Evolutionary conservation across 53 echinoderm and acorn worm genomes (phyloP).

Genomic region (Echinarachnius parma): DNA sequence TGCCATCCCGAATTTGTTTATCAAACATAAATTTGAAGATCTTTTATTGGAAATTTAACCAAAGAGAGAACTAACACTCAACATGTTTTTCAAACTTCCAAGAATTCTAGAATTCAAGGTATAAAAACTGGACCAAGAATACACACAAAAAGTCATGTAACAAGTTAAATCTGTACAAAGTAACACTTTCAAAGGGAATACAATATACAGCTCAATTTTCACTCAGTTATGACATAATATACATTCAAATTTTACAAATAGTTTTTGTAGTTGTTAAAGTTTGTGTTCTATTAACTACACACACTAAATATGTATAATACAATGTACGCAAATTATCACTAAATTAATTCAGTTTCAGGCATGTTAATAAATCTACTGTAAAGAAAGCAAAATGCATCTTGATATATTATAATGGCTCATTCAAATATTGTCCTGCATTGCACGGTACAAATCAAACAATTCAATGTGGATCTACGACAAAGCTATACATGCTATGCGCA

Average conservation of each 20-base stretch:
- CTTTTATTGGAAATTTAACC: too few relatives aligned
- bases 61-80: too few relatives aligned
- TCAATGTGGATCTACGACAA: not conserved
- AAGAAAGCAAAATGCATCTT: conserved; percentile 7
- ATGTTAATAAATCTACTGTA: conserved; percentile 17
- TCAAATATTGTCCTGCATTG: conserved; percentile 41
- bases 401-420: conserved; percentile 15
- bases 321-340: conserved; percentile 11
- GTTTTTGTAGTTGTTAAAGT: conserved; percentile 1
- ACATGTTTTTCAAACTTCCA: too few relatives aligned
- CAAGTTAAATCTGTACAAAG: too few relatives aligned
- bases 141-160: too few relatives aligned
- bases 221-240: conserved; percentile 18
- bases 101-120: conserved; percentile 3
- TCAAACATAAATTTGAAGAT: too few relatives aligned
- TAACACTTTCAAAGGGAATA: too few relatives aligned
- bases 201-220: conserved; percentile 1
- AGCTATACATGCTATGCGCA: too few relatives aligned
- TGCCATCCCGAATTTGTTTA: too few relatives aligned
- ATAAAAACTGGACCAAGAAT: not conserved
- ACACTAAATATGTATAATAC: conserved; percentile 15
- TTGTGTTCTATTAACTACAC: not conserved
- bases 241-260: conserved; percentile 17
- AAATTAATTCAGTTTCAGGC: conserved; percentile 16
- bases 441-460: conserved; percentile 31